Evolutionary conservation across 2,113 vertebrate genomes (phyloP).

Genomic region (Puntigrus tetrazona): DNA sequence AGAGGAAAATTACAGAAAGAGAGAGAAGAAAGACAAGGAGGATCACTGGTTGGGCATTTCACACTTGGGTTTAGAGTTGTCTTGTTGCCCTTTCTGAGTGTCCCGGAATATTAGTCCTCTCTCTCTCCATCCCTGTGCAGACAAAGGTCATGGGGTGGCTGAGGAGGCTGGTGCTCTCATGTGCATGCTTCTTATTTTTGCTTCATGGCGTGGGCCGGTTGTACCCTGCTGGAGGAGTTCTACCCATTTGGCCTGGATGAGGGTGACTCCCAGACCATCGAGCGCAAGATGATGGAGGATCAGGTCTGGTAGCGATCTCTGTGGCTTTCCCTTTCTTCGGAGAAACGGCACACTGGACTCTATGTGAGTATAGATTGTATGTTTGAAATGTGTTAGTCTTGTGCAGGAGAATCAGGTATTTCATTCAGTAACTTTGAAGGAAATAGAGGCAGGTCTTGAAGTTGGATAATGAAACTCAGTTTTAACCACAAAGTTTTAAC

Average conservation of each 20-base stretch:
- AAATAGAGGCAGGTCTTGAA: neutral
- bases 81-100: slow-evolving; percentile 43
- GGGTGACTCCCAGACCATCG: slow-evolving; percentile 80
- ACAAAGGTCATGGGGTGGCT: slow-evolving; percentile 75
- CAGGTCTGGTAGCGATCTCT: slow-evolving; percentile 86
- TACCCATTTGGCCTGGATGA: slow-evolving; percentile 86
- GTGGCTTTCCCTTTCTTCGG: slow-evolving; percentile 94
- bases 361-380: slow-evolving; percentile 85
- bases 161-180: slow-evolving; percentile 68
- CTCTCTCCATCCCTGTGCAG: slow-evolving; percentile 61
- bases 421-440: slow-evolving; percentile 49
- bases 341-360: slow-evolving; percentile 87
- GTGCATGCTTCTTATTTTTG: slow-evolving; percentile 67
- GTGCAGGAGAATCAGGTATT: slow-evolving; percentile 43
- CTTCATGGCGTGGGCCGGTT: slow-evolving; percentile 65
- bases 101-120: slow-evolving; percentile 16
- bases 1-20: neutral
- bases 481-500: slow-evolving; percentile 14
- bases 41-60: neutral
- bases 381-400: slow-evolving; percentile 30
- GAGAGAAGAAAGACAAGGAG: slow-evolving; percentile 58
- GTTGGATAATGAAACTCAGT: slow-evolving; percentile 3
- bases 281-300: slow-evolving; percentile 96
- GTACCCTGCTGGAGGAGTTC: slow-evolving; percentile 88
- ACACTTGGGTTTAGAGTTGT: slow-evolving; percentile 56